Percentiles rank a stretch among this genome's conserved stretches.
Evolutionary conservation across 2,888 invertebrate species (phyloP).

Genomic region (Polymixis lichenea): DNA sequence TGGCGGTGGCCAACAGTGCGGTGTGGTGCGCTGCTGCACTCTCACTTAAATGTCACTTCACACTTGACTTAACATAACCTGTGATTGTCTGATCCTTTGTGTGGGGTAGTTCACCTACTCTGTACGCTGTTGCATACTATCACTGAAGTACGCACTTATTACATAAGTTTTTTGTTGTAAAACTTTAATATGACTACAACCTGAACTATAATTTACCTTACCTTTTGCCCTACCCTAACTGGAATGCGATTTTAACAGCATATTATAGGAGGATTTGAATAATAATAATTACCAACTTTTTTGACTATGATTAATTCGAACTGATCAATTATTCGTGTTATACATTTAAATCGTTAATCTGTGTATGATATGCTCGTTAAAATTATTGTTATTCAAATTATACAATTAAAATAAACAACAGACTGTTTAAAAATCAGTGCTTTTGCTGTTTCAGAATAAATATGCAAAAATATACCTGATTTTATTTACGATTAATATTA

Average conservation of each 20-base stretch:
- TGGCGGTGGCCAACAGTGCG: conserved; percentile 1
- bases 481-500: conserved; percentile 4
- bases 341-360: background rate
- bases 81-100: background rate
- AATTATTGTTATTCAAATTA: background rate
- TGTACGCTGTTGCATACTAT: background rate
- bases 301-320: background rate
- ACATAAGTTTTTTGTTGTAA: too few relatives aligned
- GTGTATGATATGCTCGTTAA: background rate
- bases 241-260: background rate
- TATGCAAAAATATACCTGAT: background rate
- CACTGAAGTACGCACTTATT: background rate
- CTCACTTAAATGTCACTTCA: conserved; percentile 21
- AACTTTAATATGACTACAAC: background rate
- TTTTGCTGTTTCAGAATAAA: background rate
- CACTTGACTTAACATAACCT: conserved; percentile 23
- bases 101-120: background rate
- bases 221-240: background rate
- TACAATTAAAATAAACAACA: background rate
- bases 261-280: background rate
- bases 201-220: too few relatives aligned
- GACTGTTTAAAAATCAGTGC: background rate
- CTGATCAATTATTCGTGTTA: background rate
- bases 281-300: background rate
- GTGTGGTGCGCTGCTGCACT: conserved; percentile 19